phyloP scores from a whole-genome alignment of 2,113 vertebrate species.

The Jacana jacana region DNA sequence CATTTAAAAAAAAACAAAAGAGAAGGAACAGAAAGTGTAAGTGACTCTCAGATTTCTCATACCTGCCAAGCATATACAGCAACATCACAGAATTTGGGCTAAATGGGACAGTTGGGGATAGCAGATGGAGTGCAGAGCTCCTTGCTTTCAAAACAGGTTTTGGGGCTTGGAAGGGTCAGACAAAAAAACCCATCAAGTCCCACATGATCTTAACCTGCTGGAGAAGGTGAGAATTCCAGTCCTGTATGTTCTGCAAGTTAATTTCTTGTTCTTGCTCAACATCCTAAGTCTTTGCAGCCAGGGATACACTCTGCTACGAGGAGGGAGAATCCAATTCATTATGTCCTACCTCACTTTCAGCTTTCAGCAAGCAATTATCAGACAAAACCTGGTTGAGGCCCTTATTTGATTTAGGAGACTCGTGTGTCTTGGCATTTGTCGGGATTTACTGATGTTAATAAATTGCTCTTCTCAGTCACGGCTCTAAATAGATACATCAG shows the following conservation, averaged over 20 bases:
- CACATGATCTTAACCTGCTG: neutral
- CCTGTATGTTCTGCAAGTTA: neutral
- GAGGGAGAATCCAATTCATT: slow-evolving; percentile 41
- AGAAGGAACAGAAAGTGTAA: neutral
- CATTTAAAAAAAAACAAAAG: neutral
- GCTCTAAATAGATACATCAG: slow-evolving; percentile 34
- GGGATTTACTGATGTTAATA: slow-evolving; percentile 54
- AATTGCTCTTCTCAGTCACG: slow-evolving; percentile 30
- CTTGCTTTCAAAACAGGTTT: neutral
- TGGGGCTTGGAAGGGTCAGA: neutral
- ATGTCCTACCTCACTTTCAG: neutral
- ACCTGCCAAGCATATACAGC: neutral
- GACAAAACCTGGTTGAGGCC: slow-evolving; percentile 25
- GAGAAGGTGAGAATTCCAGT: neutral
- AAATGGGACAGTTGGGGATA: neutral
- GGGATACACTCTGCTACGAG: neutral
- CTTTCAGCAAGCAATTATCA: slow-evolving; percentile 52
- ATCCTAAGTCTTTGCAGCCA: neutral
- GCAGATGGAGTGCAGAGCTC: neutral
- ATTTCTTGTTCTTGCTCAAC: neutral
- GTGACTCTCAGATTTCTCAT: neutral
- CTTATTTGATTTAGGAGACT: slow-evolving; percentile 51
- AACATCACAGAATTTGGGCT: neutral
- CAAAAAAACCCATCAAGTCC: neutral
- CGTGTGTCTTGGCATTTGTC: slow-evolving; percentile 40